Conservation (phyloP, 1,140 invertebrate species). For the Helicorthomorpha holstii region DNA sequence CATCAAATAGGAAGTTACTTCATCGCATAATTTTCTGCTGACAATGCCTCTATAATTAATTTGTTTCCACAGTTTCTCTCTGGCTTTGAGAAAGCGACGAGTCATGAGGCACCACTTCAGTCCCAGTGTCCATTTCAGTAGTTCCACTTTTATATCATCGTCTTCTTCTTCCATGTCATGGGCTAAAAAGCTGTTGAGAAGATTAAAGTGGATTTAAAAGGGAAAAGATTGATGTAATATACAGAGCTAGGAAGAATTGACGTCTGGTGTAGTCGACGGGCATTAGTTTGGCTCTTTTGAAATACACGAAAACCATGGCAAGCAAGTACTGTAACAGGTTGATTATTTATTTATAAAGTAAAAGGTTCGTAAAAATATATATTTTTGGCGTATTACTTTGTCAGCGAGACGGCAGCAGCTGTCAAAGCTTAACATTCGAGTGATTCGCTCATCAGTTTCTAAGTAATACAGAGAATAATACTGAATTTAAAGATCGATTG, state of each 20-base stretch:
- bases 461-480: too few species aligned
- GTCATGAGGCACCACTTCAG: constrained; percentile 24
- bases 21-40: constrained; percentile 32
- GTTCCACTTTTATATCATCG: constrained; percentile 32
- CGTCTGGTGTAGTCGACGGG: constrained; percentile 29
- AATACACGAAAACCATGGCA: constrained; percentile 41
- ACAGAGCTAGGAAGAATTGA: constrained; percentile 39
- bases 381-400: too few species aligned
- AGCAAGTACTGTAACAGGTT: constrained; percentile 34
- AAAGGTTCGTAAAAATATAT: too few species aligned
- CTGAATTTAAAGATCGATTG: too few species aligned
- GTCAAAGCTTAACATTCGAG: too few species aligned
- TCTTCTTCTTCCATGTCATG: constrained; percentile 43
- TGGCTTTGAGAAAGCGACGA: constrained; percentile 22
- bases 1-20: constrained; percentile 9
- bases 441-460: too few species aligned
- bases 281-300: constrained; percentile 31
- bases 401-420: too few species aligned
- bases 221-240: constrained; percentile 15
- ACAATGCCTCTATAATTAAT: constrained; percentile 35
- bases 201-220: not conserved
- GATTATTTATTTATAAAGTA: too few species aligned
- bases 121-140: constrained; percentile 31
- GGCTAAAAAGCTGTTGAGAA: constrained; percentile 30
- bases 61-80: constrained; percentile 29